Percentiles rank a stretch among this genome's conserved stretches.
These are phyloP conservation scores for Camelus bactrianus DNA, from an alignment of 2,113 vertebrate species.

Conservation along the genomic window DNA sequence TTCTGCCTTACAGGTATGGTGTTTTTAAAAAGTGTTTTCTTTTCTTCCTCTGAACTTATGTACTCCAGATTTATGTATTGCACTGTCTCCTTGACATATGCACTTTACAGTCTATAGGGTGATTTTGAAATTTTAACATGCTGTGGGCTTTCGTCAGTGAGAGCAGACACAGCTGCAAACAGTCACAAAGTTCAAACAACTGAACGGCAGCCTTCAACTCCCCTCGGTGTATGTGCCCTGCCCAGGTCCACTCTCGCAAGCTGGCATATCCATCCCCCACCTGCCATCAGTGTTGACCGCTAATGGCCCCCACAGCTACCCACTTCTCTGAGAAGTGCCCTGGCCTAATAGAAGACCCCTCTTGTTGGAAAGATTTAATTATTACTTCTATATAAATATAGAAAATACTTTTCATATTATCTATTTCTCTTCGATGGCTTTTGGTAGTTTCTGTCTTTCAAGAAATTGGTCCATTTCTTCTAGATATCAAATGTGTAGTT, in stretches of 20 bases:
- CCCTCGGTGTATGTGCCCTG: accelerated
- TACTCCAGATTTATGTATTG: background rate
- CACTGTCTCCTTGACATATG: background rate
- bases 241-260: accelerated
- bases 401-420: background rate
- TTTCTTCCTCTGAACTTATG: background rate
- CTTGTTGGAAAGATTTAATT: background rate
- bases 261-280: accelerated
- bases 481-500: background rate
- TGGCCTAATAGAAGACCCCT: background rate
- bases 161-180: background rate
- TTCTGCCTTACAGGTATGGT: background rate
- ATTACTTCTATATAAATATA: background rate
- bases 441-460: background rate
- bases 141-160: background rate
- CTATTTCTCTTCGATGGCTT: background rate
- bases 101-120: background rate
- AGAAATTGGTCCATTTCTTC: background rate
- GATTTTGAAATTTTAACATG: background rate
- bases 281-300: background rate
- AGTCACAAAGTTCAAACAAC: background rate
- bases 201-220: background rate
- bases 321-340: background rate
- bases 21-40: background rate
- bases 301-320: accelerated